These are phyloP conservation scores for Chauna torquata DNA, from an alignment of 2,113 vertebrate species.

Conservation along the genomic window DNA sequence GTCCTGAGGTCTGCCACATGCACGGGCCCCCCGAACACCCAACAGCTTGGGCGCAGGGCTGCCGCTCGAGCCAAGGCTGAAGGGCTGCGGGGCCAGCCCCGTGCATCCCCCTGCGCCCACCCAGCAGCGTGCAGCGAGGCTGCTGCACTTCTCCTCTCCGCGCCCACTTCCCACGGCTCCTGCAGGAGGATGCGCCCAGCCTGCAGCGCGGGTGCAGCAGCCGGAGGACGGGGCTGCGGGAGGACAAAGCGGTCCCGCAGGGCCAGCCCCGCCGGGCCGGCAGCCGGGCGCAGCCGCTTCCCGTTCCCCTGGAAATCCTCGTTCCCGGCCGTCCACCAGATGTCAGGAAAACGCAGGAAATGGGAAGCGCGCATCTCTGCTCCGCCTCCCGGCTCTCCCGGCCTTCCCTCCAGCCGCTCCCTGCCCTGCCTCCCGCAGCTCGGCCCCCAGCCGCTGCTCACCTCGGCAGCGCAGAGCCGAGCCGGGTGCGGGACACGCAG, in stretches of 20 bases:
- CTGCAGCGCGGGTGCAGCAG: neutral
- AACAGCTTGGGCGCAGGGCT: neutral
- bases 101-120: neutral
- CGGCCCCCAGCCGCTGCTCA: neutral
- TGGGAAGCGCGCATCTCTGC: neutral
- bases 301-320: neutral
- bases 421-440: too few species aligned
- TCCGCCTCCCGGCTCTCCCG: neutral
- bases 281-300: neutral
- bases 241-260: too few species aligned
- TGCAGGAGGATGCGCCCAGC: neutral
- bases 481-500: too few species aligned
- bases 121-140: neutral
- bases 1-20: too few species aligned
- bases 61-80: rapidly evolving
- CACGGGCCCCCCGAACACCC: neutral
- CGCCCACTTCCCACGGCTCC: neutral
- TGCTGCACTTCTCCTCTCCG: neutral
- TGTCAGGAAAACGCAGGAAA: constrained; percentile 26
- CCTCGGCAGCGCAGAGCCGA: too few species aligned
- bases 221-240: too few species aligned
- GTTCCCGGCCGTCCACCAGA: neutral
- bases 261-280: too few species aligned
- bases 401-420: too few species aligned
- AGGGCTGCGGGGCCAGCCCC: neutral